Evolutionary conservation across 1,140 invertebrate species (phyloP).

Genomic region (Agraylea sexmaculata): DNA sequence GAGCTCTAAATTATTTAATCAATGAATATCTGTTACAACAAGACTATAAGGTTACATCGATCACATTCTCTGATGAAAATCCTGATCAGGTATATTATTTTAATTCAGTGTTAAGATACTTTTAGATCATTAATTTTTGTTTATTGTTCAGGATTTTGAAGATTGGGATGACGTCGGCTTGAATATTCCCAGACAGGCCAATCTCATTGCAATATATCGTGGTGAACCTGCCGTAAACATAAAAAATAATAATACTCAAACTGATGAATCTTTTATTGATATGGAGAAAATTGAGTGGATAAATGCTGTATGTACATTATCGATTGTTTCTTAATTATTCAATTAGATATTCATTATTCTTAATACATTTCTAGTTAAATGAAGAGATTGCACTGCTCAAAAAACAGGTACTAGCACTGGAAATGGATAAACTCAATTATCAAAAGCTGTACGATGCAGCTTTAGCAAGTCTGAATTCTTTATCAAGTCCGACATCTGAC

Average conservation of each 20-base stretch:
- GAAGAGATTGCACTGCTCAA: constrained; percentile 44
- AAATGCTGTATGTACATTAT: constrained; percentile 29
- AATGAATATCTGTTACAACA: constrained; percentile 76
- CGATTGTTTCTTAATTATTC: not conserved
- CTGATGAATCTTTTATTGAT: constrained; percentile 28
- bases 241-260: constrained; percentile 27
- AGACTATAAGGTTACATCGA: constrained; percentile 79
- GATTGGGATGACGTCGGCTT: constrained; percentile 89
- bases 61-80: constrained; percentile 88
- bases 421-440: constrained; percentile 45
- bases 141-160: constrained; percentile 65
- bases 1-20: constrained; percentile 77
- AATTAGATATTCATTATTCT: not conserved
- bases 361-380: constrained; percentile 25
- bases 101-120: constrained; percentile 11
- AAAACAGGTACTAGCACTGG: constrained; percentile 39
- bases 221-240: constrained; percentile 38
- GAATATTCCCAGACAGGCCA: constrained; percentile 71
- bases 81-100: constrained; percentile 56
- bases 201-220: constrained; percentile 64
- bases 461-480: constrained; percentile 35
- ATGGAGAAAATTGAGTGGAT: constrained; percentile 30
- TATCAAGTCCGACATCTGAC: constrained; percentile 35
- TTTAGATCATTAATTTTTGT: constrained; percentile 6
- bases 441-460: constrained; percentile 41